Base-by-base conservation (phyloP, 2,888 invertebrate genomes). In the Megastigmus dorsalis region DNA sequence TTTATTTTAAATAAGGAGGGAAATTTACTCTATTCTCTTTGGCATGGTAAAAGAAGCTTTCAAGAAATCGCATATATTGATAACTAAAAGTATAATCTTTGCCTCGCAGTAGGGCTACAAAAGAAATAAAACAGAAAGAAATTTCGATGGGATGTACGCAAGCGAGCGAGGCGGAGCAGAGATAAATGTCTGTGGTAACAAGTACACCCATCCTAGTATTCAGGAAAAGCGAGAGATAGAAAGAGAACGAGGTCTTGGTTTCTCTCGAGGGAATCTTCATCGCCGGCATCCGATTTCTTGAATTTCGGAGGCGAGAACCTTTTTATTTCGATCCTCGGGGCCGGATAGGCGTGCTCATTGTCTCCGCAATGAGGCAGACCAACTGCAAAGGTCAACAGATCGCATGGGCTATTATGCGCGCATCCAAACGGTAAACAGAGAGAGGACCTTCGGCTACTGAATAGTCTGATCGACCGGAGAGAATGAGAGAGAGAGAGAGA, bases 291-390 rank as follows among this genome's bases (percentile, higher is more conserved):
- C 50, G n/a, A n/a, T 62, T 41, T 30, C 26, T 48, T n/a, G n/a
- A n/a, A n/a, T n/a, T 20, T 54, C 71, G 36, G 15, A 9, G 30
- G 23, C 28, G 54, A 65, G 50, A 23, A 43, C 52, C n/a, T 66
- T 52, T 57, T 71, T 48, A 65, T 62, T 45, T 68, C 30, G 26
- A 36, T 38, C 30, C 10, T 6, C 33, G 23, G 23, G 28, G 7
- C 36, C 20, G 55, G 13, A 41, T 38, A 55, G 74, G 74, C 70
- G 74, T 60, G 69, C 67, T 67, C 67, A 67, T 60, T 73, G 67
- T 54, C 66, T 6, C 30, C 38, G 33, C 9, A 20, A 3, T 10
- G 7, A 50, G 26, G 36, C 1, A 54, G 18, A n/a, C n/a, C n/a
- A n/a, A n/a, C n/a, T n/a, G n/a, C n/a, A n/a, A n/a, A n/a, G n/a